Conservation (phyloP, 2,113 vertebrate genomes). For the Sorex araneus region DNA sequence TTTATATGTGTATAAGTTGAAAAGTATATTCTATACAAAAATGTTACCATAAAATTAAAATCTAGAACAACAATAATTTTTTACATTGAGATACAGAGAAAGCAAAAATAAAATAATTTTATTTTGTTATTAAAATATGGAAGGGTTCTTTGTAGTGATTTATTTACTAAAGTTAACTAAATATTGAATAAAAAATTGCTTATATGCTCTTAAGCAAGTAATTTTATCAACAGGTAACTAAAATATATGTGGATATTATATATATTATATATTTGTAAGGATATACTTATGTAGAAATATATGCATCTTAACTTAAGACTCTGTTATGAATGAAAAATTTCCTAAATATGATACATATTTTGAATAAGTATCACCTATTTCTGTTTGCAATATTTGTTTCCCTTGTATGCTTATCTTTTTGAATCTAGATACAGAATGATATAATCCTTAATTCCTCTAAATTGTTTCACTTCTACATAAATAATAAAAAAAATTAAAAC, state of each 20-base stretch:
- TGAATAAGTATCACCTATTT: background rate
- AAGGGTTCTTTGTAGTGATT: background rate
- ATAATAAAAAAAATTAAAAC: conserved; percentile 24
- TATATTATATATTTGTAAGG: background rate
- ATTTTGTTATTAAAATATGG: background rate
- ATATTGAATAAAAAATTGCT: background rate
- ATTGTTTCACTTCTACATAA: background rate
- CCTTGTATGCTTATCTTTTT: background rate
- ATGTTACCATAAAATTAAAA: conserved; percentile 63
- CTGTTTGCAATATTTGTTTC: background rate
- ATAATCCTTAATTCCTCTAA: background rate
- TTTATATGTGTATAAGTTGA: too few relatives aligned
- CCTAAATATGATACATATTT: background rate
- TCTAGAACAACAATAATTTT: conserved; percentile 32
- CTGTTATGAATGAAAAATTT: background rate
- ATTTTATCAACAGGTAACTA: conserved; percentile 46
- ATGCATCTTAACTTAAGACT: background rate
- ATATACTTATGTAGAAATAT: background rate
- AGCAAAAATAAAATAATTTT: background rate
- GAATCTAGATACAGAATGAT: background rate
- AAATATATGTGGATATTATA: background rate
- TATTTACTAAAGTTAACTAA: conserved; percentile 36
- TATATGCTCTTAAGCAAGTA: conserved; percentile 6
- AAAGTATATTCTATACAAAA: background rate
- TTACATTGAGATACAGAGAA: background rate